Evolutionary conservation across 2,888 invertebrate species (phyloP).

Genomic region (Drosophila testacea): DNA sequence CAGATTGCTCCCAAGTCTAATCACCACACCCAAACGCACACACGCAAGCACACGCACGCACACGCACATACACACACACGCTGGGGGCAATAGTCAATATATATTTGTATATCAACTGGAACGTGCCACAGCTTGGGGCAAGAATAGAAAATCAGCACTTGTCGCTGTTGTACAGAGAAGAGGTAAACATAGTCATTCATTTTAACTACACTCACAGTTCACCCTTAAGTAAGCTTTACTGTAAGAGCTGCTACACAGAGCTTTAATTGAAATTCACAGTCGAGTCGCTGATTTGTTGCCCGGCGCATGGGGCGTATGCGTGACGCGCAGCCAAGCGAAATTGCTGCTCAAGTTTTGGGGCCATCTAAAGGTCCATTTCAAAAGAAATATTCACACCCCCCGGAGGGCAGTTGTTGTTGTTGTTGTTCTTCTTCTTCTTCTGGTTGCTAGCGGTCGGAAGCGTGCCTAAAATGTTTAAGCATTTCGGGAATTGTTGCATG

Average conservation of each 20-base stretch:
- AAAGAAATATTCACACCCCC: slow-evolving; percentile 17
- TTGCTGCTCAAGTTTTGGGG: slow-evolving; percentile 43
- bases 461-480: slow-evolving; percentile 78
- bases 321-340: slow-evolving; percentile 62
- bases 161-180: slow-evolving; percentile 17
- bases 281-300: slow-evolving; percentile 64
- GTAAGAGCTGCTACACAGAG: slow-evolving; percentile 18
- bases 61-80: slow-evolving; percentile 1
- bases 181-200: slow-evolving; percentile 72
- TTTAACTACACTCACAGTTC: slow-evolving; percentile 45
- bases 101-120: slow-evolving; percentile 26
- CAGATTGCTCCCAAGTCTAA: slow-evolving; percentile 20
- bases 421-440: background rate
- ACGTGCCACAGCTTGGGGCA: slow-evolving; percentile 50
- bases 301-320: slow-evolving; percentile 73
- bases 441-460: slow-evolving; percentile 53
- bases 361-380: slow-evolving; percentile 23
- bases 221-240: slow-evolving; percentile 2
- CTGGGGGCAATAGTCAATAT: slow-evolving; percentile 38
- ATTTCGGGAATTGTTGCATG: slow-evolving; percentile 72
- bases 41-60: too few relatives aligned
- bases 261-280: slow-evolving; percentile 75
- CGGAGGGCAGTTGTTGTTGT: background rate
- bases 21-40: slow-evolving; percentile 17
- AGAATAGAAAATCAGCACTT: slow-evolving; percentile 37